Base-by-base conservation (phyloP, 2,113 vertebrate genomes). In the Bubalus kerabau region DNA sequence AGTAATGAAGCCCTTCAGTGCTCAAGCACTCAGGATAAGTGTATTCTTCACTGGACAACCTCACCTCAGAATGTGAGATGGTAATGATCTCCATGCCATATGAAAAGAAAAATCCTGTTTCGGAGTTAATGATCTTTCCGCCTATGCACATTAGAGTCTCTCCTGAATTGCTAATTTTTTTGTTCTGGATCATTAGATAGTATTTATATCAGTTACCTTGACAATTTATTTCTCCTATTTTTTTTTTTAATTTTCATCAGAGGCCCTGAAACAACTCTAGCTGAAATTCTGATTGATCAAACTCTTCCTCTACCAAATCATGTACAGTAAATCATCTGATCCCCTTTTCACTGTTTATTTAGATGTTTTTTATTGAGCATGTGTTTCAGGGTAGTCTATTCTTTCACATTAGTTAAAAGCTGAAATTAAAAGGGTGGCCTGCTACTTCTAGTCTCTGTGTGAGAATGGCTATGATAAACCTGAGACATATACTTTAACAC, bases 41-140 rank as follows among this genome's bases (percentile, higher is more conserved):
- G 6, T 50, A 16, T 36, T 50, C 28, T 94, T 96, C n/a, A 12
- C 4, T n/a, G 30, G 71, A 71, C 13, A 89, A 28, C 1, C 24
- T 96, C n/a, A 57, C 6, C 21, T 7, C 56, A 74, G 36, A 90
- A 21, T 52, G 30, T 52, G 52, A 91, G 59, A 81, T 21, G 40
- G n/a, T 85, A 56, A 19, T 88, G 24, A 16, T 28, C 10, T 16
- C 32, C 32, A 26, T 7, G 28, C 7, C 71, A 89, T 90, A 94
- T 30, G 32, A 60, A 59, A 95, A 95, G 81, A 90, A 90, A 84
- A 89, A 57, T 89, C 4, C 71, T 85, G 14, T 78, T 86, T 88
- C 60, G 60, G 86, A 74, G 85, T 92, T 95, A 97, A 97, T 88
- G 90, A 88, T 87, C 78, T 96, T 94, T 97, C 90, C 91, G 67